Conservation (phyloP, 2,797 vertebrate genomes). For the Ambastaia sidthimunki region DNA sequence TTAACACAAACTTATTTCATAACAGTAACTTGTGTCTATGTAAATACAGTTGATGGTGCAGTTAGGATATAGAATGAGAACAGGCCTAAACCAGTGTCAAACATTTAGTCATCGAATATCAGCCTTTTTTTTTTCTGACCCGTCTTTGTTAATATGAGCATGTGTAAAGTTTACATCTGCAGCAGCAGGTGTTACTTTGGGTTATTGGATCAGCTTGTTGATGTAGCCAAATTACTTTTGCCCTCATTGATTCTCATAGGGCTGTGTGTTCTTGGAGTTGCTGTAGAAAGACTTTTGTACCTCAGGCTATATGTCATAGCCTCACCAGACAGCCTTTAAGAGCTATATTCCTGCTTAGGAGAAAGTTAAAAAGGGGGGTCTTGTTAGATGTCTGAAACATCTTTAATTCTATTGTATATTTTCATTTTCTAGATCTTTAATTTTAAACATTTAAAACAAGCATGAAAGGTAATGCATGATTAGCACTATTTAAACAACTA, state of each 20-base stretch:
- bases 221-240: constrained; percentile 23
- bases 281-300: constrained; percentile 63
- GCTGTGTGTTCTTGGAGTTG: constrained; percentile 57
- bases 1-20: constrained; percentile 57
- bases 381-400: constrained; percentile 45
- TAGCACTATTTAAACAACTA: constrained; percentile 51
- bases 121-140: constrained; percentile 2
- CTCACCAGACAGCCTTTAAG: constrained; percentile 53
- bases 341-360: constrained; percentile 52
- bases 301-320: constrained; percentile 58
- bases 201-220: constrained; percentile 3
- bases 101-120: background rate
- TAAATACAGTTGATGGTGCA: constrained; percentile 8
- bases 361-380: constrained; percentile 29
- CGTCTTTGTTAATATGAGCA: background rate
- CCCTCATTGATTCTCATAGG: constrained; percentile 40
- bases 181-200: constrained; percentile 23
- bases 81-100: constrained; percentile 33
- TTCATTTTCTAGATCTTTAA: constrained; percentile 64
- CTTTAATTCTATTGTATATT: constrained; percentile 62
- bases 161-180: constrained; percentile 31
- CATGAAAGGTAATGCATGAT: constrained; percentile 70
- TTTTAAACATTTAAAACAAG: constrained; percentile 59
- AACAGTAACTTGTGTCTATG: constrained; percentile 44
- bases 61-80: background rate